Conservation (phyloP, 2,113 vertebrate species). For the Uria aalge region DNA sequence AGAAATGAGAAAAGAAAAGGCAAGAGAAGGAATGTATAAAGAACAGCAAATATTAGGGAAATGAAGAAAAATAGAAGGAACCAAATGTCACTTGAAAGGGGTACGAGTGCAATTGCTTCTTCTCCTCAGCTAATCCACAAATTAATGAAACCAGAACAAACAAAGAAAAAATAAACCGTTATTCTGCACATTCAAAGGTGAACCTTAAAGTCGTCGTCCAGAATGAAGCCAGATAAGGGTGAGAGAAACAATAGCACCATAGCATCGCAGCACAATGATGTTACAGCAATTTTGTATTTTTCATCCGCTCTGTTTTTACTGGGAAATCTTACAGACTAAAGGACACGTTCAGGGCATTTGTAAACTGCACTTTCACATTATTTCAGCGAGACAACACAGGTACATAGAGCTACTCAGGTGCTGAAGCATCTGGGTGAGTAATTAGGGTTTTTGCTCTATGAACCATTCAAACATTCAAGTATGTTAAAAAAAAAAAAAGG, state of each 20-base stretch:
- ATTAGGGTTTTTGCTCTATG: background rate
- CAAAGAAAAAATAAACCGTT: background rate
- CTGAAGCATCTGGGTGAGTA: background rate
- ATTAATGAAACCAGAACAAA: slow-evolving; percentile 38
- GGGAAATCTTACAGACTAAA: background rate
- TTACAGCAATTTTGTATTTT: background rate
- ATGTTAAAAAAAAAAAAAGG: background rate
- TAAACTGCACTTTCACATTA: background rate
- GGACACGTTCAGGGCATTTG: background rate
- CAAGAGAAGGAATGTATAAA: slow-evolving; percentile 2
- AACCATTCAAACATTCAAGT: background rate
- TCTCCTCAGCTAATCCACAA: slow-evolving; percentile 10
- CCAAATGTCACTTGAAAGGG: slow-evolving; percentile 38
- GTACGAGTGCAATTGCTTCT: slow-evolving; percentile 29
- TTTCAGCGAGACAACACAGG: background rate
- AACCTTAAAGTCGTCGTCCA: background rate
- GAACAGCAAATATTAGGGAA: slow-evolving; percentile 61
- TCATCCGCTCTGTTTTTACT: background rate
- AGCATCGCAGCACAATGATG: background rate
- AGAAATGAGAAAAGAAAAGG: slow-evolving; percentile 66
- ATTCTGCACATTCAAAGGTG: background rate
- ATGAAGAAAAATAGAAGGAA: slow-evolving; percentile 47
- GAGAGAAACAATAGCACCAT: background rate
- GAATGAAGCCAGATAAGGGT: background rate
- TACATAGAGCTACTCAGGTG: background rate